Evolutionary conservation across 2,797 vertebrate genomes (phyloP).

Genomic region (Hippocampus kuda): DNA sequence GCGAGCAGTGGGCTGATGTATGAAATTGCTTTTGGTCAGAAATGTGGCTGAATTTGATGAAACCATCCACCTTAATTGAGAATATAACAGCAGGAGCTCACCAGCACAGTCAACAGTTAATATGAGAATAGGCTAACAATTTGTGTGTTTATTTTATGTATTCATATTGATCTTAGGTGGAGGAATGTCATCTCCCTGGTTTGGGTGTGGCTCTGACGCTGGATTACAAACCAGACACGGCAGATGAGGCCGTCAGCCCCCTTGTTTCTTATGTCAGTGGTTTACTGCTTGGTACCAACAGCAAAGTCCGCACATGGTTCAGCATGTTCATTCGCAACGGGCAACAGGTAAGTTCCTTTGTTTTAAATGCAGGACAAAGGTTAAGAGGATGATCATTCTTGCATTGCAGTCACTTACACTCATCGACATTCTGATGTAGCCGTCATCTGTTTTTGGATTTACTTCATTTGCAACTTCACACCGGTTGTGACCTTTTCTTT

Average conservation of each 20-base stretch:
- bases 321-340: conserved; percentile 97
- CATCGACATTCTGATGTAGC: not conserved
- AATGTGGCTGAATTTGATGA: not conserved
- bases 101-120: not conserved
- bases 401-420: not conserved
- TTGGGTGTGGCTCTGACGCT: conserved; percentile 94
- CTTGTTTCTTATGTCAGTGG: conserved; percentile 95
- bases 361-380: not conserved
- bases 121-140: not conserved
- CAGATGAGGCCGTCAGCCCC: conserved; percentile 90
- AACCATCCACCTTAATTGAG: too few species aligned
- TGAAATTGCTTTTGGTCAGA: not conserved
- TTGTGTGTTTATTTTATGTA: not conserved
- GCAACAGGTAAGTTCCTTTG: conserved; percentile 76
- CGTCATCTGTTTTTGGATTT: not conserved
- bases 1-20: not conserved
- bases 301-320: conserved; percentile 98
- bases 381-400: not conserved
- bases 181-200: conserved; percentile 93
- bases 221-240: conserved; percentile 85
- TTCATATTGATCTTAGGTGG: conserved; percentile 68
- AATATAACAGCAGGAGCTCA: too few species aligned
- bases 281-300: conserved; percentile 88
- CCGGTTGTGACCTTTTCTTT: not conserved
- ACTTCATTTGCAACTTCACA: not conserved